Evolutionary conservation across 2,888 invertebrate species (phyloP).

Genomic region (Meiosimyza decipiens): DNA sequence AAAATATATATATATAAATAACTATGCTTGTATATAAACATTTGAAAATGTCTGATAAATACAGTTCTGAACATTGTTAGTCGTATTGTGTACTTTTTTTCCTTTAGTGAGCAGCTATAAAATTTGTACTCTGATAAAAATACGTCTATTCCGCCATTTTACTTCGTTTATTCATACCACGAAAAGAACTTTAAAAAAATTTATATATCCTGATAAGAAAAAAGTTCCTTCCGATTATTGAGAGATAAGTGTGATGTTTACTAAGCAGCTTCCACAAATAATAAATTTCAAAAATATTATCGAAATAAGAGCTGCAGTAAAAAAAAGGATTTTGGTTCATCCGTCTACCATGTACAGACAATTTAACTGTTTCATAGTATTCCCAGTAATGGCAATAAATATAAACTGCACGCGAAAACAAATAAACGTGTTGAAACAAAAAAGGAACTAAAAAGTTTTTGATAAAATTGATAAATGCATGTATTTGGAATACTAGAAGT

Average conservation of each 20-base stretch:
- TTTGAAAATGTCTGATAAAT: no score
- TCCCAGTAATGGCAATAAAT: slow-evolving; percentile 52
- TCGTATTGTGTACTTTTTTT: no score
- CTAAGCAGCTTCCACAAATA: slow-evolving; percentile 42
- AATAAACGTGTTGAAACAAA: no score
- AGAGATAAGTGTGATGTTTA: slow-evolving; percentile 43
- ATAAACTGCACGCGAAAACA: slow-evolving; percentile 6
- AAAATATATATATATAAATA: not conserved
- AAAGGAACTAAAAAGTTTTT: no score
- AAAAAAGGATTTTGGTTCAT: slow-evolving; percentile 91
- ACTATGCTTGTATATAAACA: not conserved
- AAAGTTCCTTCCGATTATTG: not conserved
- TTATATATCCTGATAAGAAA: not conserved
- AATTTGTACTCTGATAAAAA: no score
- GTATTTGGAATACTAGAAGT: no score
- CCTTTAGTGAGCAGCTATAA: no score
- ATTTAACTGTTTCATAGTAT: slow-evolving; percentile 67
- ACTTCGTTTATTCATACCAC: no score
- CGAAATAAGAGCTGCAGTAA: slow-evolving; percentile 70
- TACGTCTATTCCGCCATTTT: no score
- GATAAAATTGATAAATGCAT: no score
- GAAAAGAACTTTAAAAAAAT: no score
- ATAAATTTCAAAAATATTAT: slow-evolving; percentile 48
- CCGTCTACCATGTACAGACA: slow-evolving; percentile 89
- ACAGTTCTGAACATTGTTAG: no score